These are phyloP conservation scores for Rhyacichthys aspro DNA, from an alignment of 2,797 vertebrate genomes.

Conservation along the genomic window DNA sequence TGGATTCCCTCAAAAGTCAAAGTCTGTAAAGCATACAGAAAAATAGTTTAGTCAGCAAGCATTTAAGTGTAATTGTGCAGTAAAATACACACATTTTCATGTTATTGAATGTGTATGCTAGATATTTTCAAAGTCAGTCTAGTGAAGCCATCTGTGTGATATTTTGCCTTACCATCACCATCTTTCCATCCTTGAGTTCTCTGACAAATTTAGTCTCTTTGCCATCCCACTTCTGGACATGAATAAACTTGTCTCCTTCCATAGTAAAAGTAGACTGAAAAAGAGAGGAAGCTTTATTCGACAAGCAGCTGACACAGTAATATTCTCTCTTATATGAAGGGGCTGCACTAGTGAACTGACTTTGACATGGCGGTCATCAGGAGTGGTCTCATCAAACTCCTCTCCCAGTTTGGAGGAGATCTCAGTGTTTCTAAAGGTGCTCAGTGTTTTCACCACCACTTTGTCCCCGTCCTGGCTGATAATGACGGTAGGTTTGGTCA, in stretches of 20 bases:
- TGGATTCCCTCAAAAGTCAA: slow-evolving; percentile 89
- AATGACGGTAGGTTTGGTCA: slow-evolving; percentile 92
- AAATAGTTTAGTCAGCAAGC: background rate
- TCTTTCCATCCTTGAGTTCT: slow-evolving; percentile 93
- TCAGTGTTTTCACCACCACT: slow-evolving; percentile 88
- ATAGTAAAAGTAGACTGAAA: slow-evolving; percentile 87
- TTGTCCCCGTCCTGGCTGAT: slow-evolving; percentile 91
- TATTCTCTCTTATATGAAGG: too few species aligned
- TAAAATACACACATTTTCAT: background rate
- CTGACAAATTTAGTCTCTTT: slow-evolving; percentile 92
- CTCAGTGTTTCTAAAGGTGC: slow-evolving; percentile 96
- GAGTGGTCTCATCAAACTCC: slow-evolving; percentile 94
- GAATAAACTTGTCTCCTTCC: slow-evolving; percentile 90
- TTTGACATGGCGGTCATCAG: slow-evolving; percentile 93
- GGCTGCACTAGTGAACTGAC: slow-evolving; percentile 66
- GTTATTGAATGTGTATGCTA: too few species aligned
- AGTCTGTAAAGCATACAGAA: slow-evolving; percentile 77
- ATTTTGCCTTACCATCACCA: slow-evolving; percentile 87
- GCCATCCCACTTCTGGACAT: slow-evolving; percentile 94
- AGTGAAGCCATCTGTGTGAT: background rate
- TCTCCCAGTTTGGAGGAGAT: slow-evolving; percentile 91
- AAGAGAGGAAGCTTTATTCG: slow-evolving; percentile 29
- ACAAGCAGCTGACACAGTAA: background rate
- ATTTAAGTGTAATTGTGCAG: too few species aligned
- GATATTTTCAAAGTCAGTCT: slow-evolving; percentile 3